Percentiles rank a stretch among this genome's conserved stretches.
Evolutionary conservation across 2,113 vertebrate genomes (phyloP).

Genomic region (Symphodus melops): DNA sequence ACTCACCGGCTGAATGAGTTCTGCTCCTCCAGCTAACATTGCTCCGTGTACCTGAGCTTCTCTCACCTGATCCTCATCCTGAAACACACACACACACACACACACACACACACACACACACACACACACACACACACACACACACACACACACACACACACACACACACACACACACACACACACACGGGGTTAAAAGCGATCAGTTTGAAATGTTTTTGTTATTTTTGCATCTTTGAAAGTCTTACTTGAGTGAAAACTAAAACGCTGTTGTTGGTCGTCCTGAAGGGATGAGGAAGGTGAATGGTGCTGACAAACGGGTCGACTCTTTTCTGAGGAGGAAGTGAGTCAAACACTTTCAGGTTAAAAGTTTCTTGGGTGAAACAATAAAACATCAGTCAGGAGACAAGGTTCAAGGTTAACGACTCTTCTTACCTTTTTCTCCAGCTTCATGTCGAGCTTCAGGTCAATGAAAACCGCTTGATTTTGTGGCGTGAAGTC

Average conservation of each 20-base stretch:
- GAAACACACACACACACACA: slow-evolving; percentile 18
- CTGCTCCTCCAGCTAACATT: slow-evolving; percentile 85
- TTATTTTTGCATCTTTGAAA: too few species aligned
- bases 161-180: too few species aligned
- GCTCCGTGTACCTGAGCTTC: slow-evolving; percentile 87
- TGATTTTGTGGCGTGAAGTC: slow-evolving; percentile 88
- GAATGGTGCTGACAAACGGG: slow-evolving; percentile 84
- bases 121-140: too few species aligned
- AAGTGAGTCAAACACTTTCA: background rate
- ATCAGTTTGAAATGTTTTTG: too few species aligned
- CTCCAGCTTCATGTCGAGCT: slow-evolving; percentile 88
- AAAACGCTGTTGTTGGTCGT: slow-evolving; percentile 86
- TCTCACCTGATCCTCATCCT: slow-evolving; percentile 86
- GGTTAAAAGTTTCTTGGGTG: too few species aligned
- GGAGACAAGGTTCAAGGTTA: too few species aligned
- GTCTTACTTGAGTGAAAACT: slow-evolving; percentile 91
- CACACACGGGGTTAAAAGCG: too few species aligned
- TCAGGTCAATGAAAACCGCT: slow-evolving; percentile 85
- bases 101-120: background rate
- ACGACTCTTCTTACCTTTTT: slow-evolving; percentile 87
- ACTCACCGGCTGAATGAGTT: slow-evolving; percentile 89
- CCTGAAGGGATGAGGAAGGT: slow-evolving; percentile 85
- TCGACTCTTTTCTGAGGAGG: slow-evolving; percentile 89
- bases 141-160: too few species aligned
- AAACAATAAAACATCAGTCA: too few species aligned